Evolutionary conservation across 1,140 invertebrate genomes (phyloP).

Genomic region (Medauroidea extradentata): DNA sequence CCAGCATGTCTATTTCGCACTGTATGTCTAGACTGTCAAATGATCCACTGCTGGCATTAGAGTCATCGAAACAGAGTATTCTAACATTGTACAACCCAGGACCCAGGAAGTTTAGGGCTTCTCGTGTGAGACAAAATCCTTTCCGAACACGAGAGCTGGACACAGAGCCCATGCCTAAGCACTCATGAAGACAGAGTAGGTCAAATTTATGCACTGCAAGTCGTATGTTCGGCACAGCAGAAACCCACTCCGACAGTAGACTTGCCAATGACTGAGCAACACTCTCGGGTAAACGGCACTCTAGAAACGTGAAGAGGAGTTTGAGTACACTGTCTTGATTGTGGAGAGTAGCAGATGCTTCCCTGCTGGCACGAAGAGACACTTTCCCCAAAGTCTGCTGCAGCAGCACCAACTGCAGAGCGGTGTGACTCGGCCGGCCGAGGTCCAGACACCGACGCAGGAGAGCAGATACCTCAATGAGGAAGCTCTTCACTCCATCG

Average conservation of each 20-base stretch:
- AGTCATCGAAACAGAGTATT: neutral
- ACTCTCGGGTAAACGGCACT: neutral
- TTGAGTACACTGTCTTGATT: neutral
- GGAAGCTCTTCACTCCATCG: constrained; percentile 12
- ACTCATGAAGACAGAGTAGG: neutral
- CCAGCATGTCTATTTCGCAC: neutral
- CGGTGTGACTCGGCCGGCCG: neutral
- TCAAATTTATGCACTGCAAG: neutral
- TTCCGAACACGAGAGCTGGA: neutral
- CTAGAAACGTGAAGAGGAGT: constrained; percentile 1
- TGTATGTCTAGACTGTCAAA: neutral
- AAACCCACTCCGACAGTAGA: neutral
- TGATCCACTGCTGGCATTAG: neutral
- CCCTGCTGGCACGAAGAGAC: neutral
- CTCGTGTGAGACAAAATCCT: neutral
- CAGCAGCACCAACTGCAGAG: neutral
- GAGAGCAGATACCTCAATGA: neutral
- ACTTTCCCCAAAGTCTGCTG: neutral
- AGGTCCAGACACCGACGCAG: neutral
- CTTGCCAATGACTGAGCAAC: neutral
- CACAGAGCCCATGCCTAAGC: neutral
- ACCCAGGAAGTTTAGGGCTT: neutral
- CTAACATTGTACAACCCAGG: neutral
- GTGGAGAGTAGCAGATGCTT: neutral
- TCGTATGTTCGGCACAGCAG: neutral